Base-by-base conservation (phyloP, 2,888 invertebrate species). In the Diarsia dahlii region DNA sequence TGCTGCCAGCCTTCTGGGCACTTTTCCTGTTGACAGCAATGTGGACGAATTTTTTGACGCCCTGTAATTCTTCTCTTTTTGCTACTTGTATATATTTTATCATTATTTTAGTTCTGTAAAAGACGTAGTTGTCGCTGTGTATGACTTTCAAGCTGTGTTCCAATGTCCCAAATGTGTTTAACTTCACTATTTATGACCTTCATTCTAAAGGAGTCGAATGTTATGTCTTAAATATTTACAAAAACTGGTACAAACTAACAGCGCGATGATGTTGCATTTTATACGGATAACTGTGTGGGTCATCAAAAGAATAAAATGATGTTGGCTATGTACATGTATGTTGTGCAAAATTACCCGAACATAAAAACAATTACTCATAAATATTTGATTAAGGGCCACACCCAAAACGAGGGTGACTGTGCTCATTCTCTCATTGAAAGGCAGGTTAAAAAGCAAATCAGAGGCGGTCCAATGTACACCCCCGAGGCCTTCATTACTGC, bases 401-500 rank as follows among this genome's bases (percentile, higher is more conserved):
- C 63, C 12, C 63, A 63, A 13, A 63, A 63, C n/a, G 63, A 63
- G 45, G 63, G 45, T 12, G 63, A 63, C 63, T 46, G n/a, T 20
- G 71, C 63, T 3, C 52, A 71, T 63, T 71, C 62, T 5, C 52
- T 63, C 4, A 71, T 71, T 23, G 52, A 63, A 63, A 15, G 71
- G 13, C 71, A 71, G 39, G 52, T 63, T 63, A 63, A 71, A 71
- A 63, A 71, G 46, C 71, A 71, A 54, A 28, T 68, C 28, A 20
- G 56, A 39, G 46, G 54, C 8, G 54, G 67, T 39, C 67, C 67
- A 10, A 67, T 67, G 67, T 62, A 70, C 23, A 70, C 70, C 34
- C 70, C 70, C 9, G 70, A 71, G 50, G 70, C 70, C 48, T 71
- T 71, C n/a, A 71, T 71, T 39, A 71, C 39, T 71, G 52, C 71